Base-by-base conservation (phyloP, 1,140 invertebrate genomes). In the Helicoverpa armigera region DNA sequence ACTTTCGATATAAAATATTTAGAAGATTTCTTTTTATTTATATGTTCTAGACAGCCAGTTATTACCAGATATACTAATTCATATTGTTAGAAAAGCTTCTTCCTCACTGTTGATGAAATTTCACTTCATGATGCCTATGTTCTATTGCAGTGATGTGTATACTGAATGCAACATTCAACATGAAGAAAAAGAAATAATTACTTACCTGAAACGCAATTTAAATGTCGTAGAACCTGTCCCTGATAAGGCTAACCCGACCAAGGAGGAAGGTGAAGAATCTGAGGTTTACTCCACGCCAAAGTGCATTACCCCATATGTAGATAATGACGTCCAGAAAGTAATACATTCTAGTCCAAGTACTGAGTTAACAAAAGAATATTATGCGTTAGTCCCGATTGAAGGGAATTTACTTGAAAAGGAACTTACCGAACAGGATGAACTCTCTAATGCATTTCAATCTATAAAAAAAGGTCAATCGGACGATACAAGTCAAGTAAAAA, bases 341-440 rank as follows among this genome's bases (percentile, higher is more conserved):
- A 83, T 87, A 74, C 88, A 84, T 72, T 85, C 89, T 77, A 94
- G 91, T 86, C 91, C 92, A 29, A 94, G 89, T 73, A 91, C 89
- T 48, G 92, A 94, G 80, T 76, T 93, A 63, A 91, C 86, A 67
- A 92, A 87, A 86, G 90, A 94, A 81, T 93, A 94, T 69, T 92
- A 94, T 86, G 89, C 92, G n/a, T 82, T 93, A 74, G 92, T 94
- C n/a, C 92, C 92, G n/a, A 91, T 93, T 83, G 91, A 93, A 18
- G 86, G 87, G n/a, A 88, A 92, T 80, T 85, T 93, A 77, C 84
- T 94, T 81, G 93, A 95, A 51, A 90, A 91, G 82, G 93, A 95
- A 83, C 84, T 95, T 48, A 90, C 81, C 54, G 93, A 95, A 87
- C 93, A 94, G 82, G 93, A 94, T 79, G 91, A 85, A 31, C 82